A percentile compares a stretch with the other conserved stretches of the same genome.
phyloP scores from a whole-genome alignment of 2,888 invertebrate species.

The Spatulosminthurus flaviceps region DNA sequence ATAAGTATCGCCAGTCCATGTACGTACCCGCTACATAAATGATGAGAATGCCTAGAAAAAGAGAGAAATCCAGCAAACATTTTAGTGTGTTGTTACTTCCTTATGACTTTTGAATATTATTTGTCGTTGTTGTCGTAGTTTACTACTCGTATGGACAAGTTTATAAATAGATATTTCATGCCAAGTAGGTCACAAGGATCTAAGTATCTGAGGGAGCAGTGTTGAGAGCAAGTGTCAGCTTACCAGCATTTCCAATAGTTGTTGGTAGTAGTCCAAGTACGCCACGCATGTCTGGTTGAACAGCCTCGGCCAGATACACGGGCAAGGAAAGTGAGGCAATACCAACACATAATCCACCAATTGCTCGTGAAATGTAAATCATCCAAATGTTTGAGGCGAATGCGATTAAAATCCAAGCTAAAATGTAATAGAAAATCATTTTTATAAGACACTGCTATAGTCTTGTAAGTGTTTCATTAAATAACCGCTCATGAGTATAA shows the following conservation, averaged over 20 bases:
- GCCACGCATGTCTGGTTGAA: constrained; percentile 90
- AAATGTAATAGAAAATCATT: constrained; percentile 39
- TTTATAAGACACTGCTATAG: neutral
- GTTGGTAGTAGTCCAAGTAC: constrained; percentile 88
- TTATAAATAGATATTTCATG: neutral
- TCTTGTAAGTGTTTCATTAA: too few species aligned
- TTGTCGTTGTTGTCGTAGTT: too few species aligned
- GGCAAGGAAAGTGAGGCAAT: constrained; percentile 86
- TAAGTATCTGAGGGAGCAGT: too few species aligned
- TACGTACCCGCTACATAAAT: constrained; percentile 82
- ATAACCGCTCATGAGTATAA: too few species aligned
- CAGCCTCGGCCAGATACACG: constrained; percentile 90
- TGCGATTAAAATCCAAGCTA: constrained; percentile 83
- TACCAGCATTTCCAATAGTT: constrained; percentile 82
- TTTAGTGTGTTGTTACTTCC: neutral
- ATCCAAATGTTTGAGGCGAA: constrained; percentile 77
- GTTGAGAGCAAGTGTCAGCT: constrained; percentile 56
- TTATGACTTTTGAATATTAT: neutral
- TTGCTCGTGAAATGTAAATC: constrained; percentile 79
- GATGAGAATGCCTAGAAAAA: constrained; percentile 73
- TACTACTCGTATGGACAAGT: neutral
- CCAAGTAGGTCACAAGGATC: constrained; percentile 21
- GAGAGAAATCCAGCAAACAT: neutral
- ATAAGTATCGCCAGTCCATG: constrained; percentile 81
- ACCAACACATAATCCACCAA: constrained; percentile 88